Conservation (phyloP, 2,113 vertebrate genomes). For the Azemiops feae region DNA sequence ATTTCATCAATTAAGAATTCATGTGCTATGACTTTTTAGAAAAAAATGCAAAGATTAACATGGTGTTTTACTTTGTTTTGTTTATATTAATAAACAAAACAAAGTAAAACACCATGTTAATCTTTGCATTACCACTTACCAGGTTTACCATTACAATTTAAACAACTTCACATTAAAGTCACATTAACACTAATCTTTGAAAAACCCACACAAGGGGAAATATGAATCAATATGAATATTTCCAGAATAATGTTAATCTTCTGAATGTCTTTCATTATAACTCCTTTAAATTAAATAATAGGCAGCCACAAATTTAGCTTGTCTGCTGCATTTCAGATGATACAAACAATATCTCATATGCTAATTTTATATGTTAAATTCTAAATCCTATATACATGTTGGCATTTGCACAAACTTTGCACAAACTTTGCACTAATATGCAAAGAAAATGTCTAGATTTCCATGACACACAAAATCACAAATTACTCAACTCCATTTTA, state of each 20-base stretch:
- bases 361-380: background rate
- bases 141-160: conserved; percentile 25
- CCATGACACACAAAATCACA: background rate
- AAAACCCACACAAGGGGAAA: background rate
- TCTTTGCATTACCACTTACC: background rate
- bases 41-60: conserved; percentile 27
- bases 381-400: background rate
- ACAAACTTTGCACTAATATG: background rate
- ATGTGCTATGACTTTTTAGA: conserved; percentile 32
- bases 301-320: background rate
- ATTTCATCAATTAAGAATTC: conserved; percentile 51
- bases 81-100: conserved; percentile 16
- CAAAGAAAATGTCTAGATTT: background rate
- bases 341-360: background rate
- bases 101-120: no score
- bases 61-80: conserved; percentile 12
- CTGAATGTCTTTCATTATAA: background rate
- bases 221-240: background rate
- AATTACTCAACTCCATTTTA: background rate
- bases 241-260: background rate
- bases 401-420: background rate
- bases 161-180: conserved; percentile 12
- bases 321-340: background rate
- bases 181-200: background rate
- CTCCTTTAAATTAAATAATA: background rate